A percentile compares a stretch with the other conserved stretches of the same genome.
phyloP scores from a whole-genome alignment of 2,888 invertebrate genomes.

The Lasioglossum leucozonium region DNA sequence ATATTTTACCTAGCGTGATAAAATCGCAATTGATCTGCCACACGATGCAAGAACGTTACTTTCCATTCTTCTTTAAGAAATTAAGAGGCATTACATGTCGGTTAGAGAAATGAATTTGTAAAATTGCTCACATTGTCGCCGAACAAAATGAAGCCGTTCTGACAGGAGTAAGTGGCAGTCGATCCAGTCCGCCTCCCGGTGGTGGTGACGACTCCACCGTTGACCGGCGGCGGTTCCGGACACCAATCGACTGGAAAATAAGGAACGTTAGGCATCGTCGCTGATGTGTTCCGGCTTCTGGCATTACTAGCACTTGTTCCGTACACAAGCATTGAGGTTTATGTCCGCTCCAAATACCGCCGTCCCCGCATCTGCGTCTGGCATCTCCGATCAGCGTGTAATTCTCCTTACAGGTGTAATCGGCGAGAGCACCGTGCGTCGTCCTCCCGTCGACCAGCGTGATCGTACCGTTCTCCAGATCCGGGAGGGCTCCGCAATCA shows the following conservation, averaged over 20 bases:
- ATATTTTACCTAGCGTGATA: too few species aligned
- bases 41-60: too few species aligned
- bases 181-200: constrained; percentile 92
- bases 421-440: constrained; percentile 91
- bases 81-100: too few species aligned
- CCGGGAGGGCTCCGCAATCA: constrained; percentile 90
- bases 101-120: neutral
- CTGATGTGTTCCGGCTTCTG: neutral
- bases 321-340: constrained; percentile 91
- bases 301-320: constrained; percentile 53
- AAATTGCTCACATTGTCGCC: constrained; percentile 89
- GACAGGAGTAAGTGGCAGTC: constrained; percentile 92
- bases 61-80: too few species aligned
- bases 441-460: constrained; percentile 89
- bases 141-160: constrained; percentile 93
- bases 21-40: too few species aligned
- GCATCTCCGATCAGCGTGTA: constrained; percentile 92
- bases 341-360: constrained; percentile 91
- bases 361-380: constrained; percentile 90
- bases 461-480: constrained; percentile 91
- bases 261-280: constrained; percentile 1
- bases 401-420: constrained; percentile 93
- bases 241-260: constrained; percentile 90
- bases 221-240: constrained; percentile 91
- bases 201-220: constrained; percentile 90